These are phyloP conservation scores for Cryptotis parvus DNA, from an alignment of 2,113 vertebrate genomes.

Conservation along the genomic window DNA sequence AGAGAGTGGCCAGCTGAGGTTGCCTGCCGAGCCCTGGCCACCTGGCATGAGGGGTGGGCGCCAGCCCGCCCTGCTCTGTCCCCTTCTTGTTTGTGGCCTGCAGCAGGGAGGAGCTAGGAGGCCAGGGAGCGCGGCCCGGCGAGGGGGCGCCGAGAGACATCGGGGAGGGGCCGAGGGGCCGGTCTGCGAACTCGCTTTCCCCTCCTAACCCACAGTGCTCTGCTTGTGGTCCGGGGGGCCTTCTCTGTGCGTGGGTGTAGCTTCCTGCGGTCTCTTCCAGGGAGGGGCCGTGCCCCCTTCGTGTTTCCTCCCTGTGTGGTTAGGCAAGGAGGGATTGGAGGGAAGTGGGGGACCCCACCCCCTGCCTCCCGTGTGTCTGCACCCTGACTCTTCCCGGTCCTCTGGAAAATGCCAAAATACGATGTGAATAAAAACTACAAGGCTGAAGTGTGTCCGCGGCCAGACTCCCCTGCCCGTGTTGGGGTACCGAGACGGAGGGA, in stretches of 20 bases:
- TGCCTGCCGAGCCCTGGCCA: too few relatives aligned
- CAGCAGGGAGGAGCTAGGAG: slow-evolving; percentile 58
- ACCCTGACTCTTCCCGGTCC: slow-evolving; percentile 56
- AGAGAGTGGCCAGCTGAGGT: slow-evolving; percentile 94
- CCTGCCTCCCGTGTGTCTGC: slow-evolving; percentile 48
- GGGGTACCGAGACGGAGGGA: too few relatives aligned
- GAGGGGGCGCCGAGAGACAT: slow-evolving; percentile 69
- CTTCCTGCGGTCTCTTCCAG: slow-evolving; percentile 72
- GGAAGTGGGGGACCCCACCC: slow-evolving; percentile 46
- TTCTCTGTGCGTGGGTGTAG: slow-evolving; percentile 64
- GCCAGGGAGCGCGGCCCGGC: slow-evolving; percentile 50
- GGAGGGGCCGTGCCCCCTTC: slow-evolving; percentile 49
- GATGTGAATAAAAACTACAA: slow-evolving; percentile 81
- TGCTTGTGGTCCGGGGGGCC: slow-evolving; percentile 75
- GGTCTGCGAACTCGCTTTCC: slow-evolving; percentile 72
- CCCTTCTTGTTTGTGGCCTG: slow-evolving; percentile 65
- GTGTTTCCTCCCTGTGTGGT: slow-evolving; percentile 63
- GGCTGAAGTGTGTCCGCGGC: neutral
- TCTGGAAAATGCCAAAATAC: slow-evolving; percentile 83
- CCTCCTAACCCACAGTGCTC: slow-evolving; percentile 70
- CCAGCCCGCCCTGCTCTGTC: slow-evolving; percentile 53
- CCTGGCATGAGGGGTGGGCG: slow-evolving; percentile 49
- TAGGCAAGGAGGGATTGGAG: slow-evolving; percentile 61
- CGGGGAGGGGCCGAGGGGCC: slow-evolving; percentile 65
- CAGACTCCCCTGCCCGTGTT: too few relatives aligned